Percentiles rank a stretch among this genome's conserved stretches.
phyloP scores from a whole-genome alignment of 92 coral and sea anemone species.

The Porites rus region DNA sequence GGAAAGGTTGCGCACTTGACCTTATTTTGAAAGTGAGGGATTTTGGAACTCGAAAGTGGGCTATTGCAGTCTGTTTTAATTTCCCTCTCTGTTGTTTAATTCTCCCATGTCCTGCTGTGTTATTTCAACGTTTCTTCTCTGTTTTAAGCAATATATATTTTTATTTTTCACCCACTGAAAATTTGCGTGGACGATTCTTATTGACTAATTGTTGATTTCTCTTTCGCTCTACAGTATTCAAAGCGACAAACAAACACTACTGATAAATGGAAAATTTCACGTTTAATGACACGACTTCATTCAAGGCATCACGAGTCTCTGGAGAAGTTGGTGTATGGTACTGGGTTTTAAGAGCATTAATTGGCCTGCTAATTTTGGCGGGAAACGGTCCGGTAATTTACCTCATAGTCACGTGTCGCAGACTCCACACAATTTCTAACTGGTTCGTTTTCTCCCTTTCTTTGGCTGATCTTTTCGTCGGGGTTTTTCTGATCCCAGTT shows the following conservation, averaged over 20 bases:
- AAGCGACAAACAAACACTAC: neutral
- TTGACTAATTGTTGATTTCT: neutral
- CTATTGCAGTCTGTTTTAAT: too few species aligned
- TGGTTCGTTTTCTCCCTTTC: constrained; percentile 47
- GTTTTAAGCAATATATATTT: too few species aligned
- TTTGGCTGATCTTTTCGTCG: constrained; percentile 39
- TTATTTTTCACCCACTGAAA: too few species aligned
- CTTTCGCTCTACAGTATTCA: neutral
- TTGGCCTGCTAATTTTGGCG: constrained; percentile 40
- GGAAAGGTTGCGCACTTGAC: too few species aligned
- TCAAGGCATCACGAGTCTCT: neutral
- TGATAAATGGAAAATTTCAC: constrained; percentile 5
- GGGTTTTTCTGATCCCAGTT: constrained; percentile 30
- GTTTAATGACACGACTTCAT: neutral
- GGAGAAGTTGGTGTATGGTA: constrained; percentile 26
- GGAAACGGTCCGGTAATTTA: constrained; percentile 43
- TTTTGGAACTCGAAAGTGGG: too few species aligned
- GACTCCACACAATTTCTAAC: constrained; percentile 35
- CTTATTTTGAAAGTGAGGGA: too few species aligned
- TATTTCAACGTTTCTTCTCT: too few species aligned
- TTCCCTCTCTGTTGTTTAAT: too few species aligned
- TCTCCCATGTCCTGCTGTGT: too few species aligned
- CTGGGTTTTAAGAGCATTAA: constrained; percentile 29
- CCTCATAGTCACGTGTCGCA: constrained; percentile 23
- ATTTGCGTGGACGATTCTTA: too few species aligned